Percentiles rank a stretch among this genome's conserved stretches.
phyloP scores from a whole-genome alignment of 1,140 invertebrate species.

The Maconellicoccus hirsutus region DNA sequence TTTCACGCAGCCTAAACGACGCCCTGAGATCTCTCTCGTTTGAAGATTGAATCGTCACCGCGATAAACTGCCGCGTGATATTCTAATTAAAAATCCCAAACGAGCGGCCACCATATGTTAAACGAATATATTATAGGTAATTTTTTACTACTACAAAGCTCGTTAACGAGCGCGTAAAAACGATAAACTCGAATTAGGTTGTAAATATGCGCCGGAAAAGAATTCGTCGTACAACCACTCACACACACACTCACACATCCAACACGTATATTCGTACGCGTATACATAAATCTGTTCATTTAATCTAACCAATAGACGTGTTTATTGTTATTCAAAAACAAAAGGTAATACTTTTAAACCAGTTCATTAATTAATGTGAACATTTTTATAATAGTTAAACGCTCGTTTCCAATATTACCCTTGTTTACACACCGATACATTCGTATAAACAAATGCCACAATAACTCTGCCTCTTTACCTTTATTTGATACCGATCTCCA shows the following conservation, averaged over 20 bases:
- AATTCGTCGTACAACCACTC: neutral
- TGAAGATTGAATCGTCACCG: no score
- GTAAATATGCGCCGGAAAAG: neutral
- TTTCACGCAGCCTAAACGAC: no score
- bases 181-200: neutral
- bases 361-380: slow-evolving; percentile 6
- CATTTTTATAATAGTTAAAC: neutral
- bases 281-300: neutral
- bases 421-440: no score
- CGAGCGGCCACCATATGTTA: no score
- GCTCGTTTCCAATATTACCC: neutral
- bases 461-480: no score
- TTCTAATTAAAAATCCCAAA: no score
- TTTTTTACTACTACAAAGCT: no score
- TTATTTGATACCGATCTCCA: no score
- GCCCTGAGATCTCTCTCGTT: no score
- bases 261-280: neutral
- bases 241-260: neutral
- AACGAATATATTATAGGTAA: no score
- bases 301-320: neutral
- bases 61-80: no score
- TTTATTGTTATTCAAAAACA: slow-evolving; percentile 1
- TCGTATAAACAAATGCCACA: no score
- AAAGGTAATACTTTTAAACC: neutral
- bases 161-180: neutral